Base-by-base conservation (phyloP, 2,113 vertebrate genomes). In the Hypomesus transpacificus region DNA sequence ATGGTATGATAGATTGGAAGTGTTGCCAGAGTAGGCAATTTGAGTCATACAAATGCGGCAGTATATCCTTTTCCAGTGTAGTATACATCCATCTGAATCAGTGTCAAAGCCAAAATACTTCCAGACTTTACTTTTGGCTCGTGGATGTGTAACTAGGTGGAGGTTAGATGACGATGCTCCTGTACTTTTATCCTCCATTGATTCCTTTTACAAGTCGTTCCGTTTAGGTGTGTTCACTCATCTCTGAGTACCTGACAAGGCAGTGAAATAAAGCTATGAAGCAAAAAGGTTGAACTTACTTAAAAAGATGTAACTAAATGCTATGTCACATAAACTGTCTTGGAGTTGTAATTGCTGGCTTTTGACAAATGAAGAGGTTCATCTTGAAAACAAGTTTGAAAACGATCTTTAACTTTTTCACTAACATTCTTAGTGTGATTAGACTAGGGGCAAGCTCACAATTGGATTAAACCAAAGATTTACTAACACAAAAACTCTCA, bases 121-220 rank as follows among this genome's bases (percentile, higher is more conserved):
- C 95, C 95, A 96, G 17, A 96, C 95, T 87, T 95, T 95, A 90
- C 95, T 96, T 86, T 96, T 96, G 82, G 94, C 95, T 39, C 94
- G 93, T 0, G 95, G 95, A 74, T 96, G 95, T 13, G 94, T 92
- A 39, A 96, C 95, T 75, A 96, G 90, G 82, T 95, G 95, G 71
- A 94, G 92, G 82, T 94, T 93, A 59, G 91, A 86, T 83, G 86
- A 89, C 14, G 92, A 91, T 75, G 88, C 84, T 84, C 92, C 94
- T 70, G 87, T 80, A 84, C 82, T 81, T 87, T 92, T 94, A 84
- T 73, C 86, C 87, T 95, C 94, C 94, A 95, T 95, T 53, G 89
- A 18, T 86, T 86, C 91, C 88, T 87, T 87, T 85, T 65, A 77
- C 86, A 77, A 84, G 74, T 84, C 78, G 86, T 86, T 88, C 85